A percentile compares a stretch with the other conserved stretches of the same genome.
These are phyloP conservation scores for Oryzias celebensis DNA, from an alignment of 2,113 vertebrate genomes.

Conservation along the genomic window DNA sequence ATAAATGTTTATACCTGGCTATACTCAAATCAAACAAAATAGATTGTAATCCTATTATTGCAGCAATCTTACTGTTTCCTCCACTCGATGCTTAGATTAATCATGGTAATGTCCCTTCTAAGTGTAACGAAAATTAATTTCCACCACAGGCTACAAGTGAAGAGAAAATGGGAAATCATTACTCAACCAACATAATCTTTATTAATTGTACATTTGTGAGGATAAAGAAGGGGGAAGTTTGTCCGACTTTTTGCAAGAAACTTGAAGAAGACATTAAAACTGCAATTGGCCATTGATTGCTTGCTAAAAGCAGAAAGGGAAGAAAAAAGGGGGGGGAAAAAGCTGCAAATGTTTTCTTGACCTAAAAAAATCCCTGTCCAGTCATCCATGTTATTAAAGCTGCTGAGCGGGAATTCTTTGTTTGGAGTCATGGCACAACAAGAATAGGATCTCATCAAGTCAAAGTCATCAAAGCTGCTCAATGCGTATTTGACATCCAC, in stretches of 20 bases:
- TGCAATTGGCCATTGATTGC: constrained; percentile 88
- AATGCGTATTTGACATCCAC: constrained; percentile 71
- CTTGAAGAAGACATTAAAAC: constrained; percentile 87
- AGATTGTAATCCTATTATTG: constrained; percentile 83
- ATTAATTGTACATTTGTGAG: constrained; percentile 86
- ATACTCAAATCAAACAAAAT: constrained; percentile 79
- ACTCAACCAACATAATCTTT: constrained; percentile 89
- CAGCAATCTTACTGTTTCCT: constrained; percentile 81
- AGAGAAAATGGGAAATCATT: constrained; percentile 92
- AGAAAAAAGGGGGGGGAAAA: constrained; percentile 66
- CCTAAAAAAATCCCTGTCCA: constrained; percentile 76
- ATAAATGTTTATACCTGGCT: constrained; percentile 67
- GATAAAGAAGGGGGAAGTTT: constrained; percentile 81
- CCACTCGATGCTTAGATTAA: constrained; percentile 80
- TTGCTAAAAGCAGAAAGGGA: constrained; percentile 77
- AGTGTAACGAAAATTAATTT: constrained; percentile 96
- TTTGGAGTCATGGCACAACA: constrained; percentile 82
- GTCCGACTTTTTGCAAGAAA: constrained; percentile 84
- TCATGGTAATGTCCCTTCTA: constrained; percentile 88
- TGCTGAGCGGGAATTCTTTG: constrained; percentile 82
- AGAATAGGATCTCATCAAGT: constrained; percentile 82
- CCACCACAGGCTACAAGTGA: constrained; percentile 81
- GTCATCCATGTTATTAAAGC: constrained; percentile 95
- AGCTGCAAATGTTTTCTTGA: constrained; percentile 78
- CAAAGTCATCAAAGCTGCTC: constrained; percentile 80